A percentile compares a stretch with the other conserved stretches of the same genome.
Conservation (phyloP, 1,140 invertebrate genomes). For the Aphelenchoides besseyi region DNA sequence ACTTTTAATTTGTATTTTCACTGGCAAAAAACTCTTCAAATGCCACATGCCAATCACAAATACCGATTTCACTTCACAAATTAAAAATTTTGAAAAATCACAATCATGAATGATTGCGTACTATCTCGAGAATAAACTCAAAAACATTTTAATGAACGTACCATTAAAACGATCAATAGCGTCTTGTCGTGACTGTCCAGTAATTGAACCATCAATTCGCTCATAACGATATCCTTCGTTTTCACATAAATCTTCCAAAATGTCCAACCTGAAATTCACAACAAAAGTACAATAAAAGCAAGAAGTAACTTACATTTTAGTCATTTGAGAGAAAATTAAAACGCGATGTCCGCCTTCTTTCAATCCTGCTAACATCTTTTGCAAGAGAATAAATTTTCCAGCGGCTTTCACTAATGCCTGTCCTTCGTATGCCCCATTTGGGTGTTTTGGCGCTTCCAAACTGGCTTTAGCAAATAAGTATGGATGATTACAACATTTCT, state of each 20-base stretch:
- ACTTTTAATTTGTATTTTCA: too few relatives aligned
- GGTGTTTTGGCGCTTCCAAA: constrained; percentile 65
- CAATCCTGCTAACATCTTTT: constrained; percentile 87
- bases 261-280: too few relatives aligned
- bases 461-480: constrained; percentile 90
- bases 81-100: not conserved
- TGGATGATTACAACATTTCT: constrained; percentile 99
- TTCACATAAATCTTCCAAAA: constrained; percentile 95
- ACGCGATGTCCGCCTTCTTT: constrained; percentile 90
- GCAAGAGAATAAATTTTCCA: constrained; percentile 88
- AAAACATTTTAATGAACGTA: constrained; percentile 34
- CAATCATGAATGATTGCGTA: constrained; percentile 91
- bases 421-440: constrained; percentile 89
- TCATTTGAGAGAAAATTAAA: constrained; percentile 85
- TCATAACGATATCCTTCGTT: constrained; percentile 97
- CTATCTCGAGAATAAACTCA: constrained; percentile 18
- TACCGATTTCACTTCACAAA: not conserved
- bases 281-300: too few relatives aligned
- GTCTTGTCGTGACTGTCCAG: constrained; percentile 87
- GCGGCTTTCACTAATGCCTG: constrained; percentile 87
- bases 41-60: too few relatives aligned
- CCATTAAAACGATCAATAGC: constrained; percentile 88
- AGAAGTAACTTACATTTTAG: too few relatives aligned
- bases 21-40: too few relatives aligned
- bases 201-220: constrained; percentile 96